Evolutionary conservation across 2,113 vertebrate species (phyloP), one percentile per base, ranked within the genome.

Genomic region (Leiothrix lutea): DNA sequence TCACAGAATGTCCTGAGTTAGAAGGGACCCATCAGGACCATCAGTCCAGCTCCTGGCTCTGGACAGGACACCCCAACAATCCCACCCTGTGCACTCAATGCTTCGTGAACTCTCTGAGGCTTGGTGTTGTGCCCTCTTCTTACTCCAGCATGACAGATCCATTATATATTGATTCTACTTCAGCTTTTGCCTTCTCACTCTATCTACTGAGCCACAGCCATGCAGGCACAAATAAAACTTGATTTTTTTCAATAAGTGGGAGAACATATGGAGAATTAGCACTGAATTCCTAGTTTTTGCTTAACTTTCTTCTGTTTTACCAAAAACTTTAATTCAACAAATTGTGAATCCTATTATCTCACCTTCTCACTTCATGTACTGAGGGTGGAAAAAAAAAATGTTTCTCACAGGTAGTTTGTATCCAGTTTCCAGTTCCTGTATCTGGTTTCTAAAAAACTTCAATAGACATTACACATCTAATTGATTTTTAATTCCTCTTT

Each of bases 371-470:
- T 86, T 60, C 11, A 29, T 22, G 11, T 35, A n/a, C 5, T 51
- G 11, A 60, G 14, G 2, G 6, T 50, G 2, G 2, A n/a, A 75
- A 73, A 83, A 38, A 9, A 56, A 31, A 3, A 1, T 5, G 0
- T 9, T 75, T 64, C 83, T 92, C 60, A 65, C 13, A 73, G 9
- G 2, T 73, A 21, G 11, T 33, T 80, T 56, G 10, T 79, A 21
- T 25, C 6, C 16, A 38, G 16, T 31, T 60, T 40, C 36, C 36
- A 40, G 17, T 60, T 61, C 12, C 18, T 61, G 5, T 38, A 40
- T 40, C 60, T 14, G 4, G 5, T n/a, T 60, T 65, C 45, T 38
- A 56, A 77, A 89, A 38, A 62, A 8, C 9, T 25, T 42, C 60
- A 69, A 12, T 65, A 33, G 3, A 23, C 14, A 25, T 44, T 78